Percentiles rank a stretch among this genome's conserved stretches.
Conservation (phyloP, 2,888 invertebrate genomes). For the Steromphala cineraria region DNA sequence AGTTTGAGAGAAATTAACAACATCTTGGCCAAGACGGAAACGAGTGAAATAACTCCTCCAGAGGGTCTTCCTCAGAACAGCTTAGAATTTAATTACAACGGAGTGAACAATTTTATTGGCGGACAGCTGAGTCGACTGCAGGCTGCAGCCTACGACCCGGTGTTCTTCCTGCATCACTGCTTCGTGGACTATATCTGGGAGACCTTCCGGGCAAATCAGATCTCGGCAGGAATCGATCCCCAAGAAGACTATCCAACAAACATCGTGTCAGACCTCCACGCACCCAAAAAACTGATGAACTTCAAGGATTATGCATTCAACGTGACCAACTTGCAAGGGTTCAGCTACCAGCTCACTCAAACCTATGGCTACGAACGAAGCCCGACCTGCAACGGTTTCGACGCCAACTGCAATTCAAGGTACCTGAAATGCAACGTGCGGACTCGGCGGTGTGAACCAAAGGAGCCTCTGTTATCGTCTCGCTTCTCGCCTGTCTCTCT, state of each 20-base stretch:
- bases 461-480: background rate
- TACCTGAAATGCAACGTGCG: background rate
- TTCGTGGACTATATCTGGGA: constrained; percentile 61
- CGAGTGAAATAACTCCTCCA: constrained; percentile 37
- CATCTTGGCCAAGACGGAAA: background rate
- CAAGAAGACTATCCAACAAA: background rate
- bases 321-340: constrained; percentile 52
- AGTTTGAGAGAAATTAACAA: background rate
- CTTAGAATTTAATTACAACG: constrained; percentile 64
- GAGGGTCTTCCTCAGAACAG: constrained; percentile 51
- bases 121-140: constrained; percentile 59
- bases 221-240: constrained; percentile 19
- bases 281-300: constrained; percentile 52
- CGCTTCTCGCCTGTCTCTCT: too few relatives aligned
- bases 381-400: constrained; percentile 42
- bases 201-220: constrained; percentile 50
- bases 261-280: constrained; percentile 30
- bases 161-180: constrained; percentile 61
- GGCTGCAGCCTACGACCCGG: constrained; percentile 60
- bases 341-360: constrained; percentile 48
- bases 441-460: background rate
- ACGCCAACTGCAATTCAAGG: constrained; percentile 52
- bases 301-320: constrained; percentile 38
- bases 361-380: constrained; percentile 44
- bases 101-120: constrained; percentile 62